Evolutionary conservation across 2,113 vertebrate species (phyloP), one percentile per base, ranked within the genome.

Genomic region (Acanthisitta chloris): DNA sequence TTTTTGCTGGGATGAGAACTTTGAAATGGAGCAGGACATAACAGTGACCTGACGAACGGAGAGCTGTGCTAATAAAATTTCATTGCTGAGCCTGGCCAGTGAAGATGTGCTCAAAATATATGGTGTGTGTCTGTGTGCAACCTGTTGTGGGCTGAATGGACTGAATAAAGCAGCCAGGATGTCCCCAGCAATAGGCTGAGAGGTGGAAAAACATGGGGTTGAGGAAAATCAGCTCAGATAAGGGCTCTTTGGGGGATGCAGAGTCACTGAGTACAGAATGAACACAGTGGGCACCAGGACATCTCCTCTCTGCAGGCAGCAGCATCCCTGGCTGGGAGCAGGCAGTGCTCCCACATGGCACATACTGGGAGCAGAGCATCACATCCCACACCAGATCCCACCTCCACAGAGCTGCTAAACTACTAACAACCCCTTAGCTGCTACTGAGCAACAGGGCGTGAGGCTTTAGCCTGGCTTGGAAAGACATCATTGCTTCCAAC

Each of bases 401-500:
- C 31, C 54, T 48, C 38, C 38, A 3, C 24, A 66, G 46, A 18
- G 28, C 45, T 46, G 80, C 91, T 95, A 46, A 97, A 97, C 36
- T 71, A 14, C 59, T 51, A 38, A 77, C 4, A 23, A 28, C n/a
- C 45, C 21, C 14, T 40, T 14, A 26, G 34, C 81, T 67, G 69
- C 92, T 49, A 6, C 82, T 36, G 69, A 78, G 80, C 36, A 65
- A 42, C 36, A 31, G 0, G 46, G 90, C 31, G 58, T 24, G 86
- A 94, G 94, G 97, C 40, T 61, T 97, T 97, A 97, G 88, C 93
- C 93, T 58, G 78, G 92, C 96, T 95, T 95, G 91, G 93, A 96
- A 93, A 97, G 92, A 88, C 92, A 97, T 97, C 96, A 97, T 91
- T 92, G 95, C 96, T 87, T 92, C 92, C 93, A 94, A 61, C 71